Evolutionary conservation across 1,140 invertebrate genomes (phyloP).

Genomic region (Cotesia typhae): DNA sequence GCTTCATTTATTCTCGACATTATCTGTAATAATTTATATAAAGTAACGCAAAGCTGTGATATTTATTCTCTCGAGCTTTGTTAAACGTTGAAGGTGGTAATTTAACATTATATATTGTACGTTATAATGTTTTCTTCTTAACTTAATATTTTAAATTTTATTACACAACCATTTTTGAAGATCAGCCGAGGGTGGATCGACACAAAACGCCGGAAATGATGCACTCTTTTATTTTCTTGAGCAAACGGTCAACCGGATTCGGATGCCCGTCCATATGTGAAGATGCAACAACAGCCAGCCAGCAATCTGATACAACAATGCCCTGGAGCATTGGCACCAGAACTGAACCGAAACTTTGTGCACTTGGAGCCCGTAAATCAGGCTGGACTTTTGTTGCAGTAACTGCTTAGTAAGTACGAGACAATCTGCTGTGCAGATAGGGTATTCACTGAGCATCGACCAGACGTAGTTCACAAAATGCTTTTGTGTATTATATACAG

Average conservation of each 20-base stretch:
- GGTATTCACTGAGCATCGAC: background rate
- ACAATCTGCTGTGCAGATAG: constrained; percentile 28
- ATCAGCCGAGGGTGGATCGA: background rate
- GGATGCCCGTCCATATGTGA: background rate
- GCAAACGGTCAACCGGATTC: constrained; percentile 2
- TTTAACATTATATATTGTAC: no score
- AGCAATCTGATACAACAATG: constrained; percentile 21
- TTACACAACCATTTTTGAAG: background rate
- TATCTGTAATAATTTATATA: no score
- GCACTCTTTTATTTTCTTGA: background rate
- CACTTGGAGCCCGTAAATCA: constrained; percentile 34
- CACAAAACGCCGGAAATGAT: constrained; percentile 26
- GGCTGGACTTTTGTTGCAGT: constrained; percentile 13
- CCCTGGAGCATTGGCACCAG: constrained; percentile 2
- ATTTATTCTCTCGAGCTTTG: no score
- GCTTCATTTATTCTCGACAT: no score
- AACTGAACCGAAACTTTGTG: constrained; percentile 13
- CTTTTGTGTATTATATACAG: background rate
- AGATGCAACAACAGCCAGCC: constrained; percentile 2
- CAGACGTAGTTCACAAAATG: background rate
- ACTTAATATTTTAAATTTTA: no score
- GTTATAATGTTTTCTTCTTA: no score
- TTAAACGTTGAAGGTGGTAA: no score
- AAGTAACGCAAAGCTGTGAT: no score
- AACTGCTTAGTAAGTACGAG: constrained; percentile 39